Base-by-base conservation (phyloP, 1,140 invertebrate genomes). In the Sitobion miscanthi region DNA sequence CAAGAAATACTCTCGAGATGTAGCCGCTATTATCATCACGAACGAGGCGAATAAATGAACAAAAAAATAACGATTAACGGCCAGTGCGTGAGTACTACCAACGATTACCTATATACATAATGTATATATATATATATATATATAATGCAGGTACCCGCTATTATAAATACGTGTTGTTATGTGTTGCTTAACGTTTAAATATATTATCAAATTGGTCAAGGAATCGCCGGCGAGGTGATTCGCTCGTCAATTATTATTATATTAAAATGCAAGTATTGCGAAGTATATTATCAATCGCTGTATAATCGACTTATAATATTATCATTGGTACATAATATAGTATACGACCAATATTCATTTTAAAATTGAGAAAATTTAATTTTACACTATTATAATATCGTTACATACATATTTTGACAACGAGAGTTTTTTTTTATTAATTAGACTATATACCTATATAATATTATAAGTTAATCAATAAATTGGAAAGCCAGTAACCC, bases 171-270 rank as follows among this genome's bases (percentile, higher is more conserved):
- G 9, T 25, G 42, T 23, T 23, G 35, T 42, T 85, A 85, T 85
- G 35, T 85, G 82, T 85, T 47, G 85, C 85, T 87, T 30, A 87
- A 87, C 14, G 7, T 47, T 87, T 87, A 47, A 87, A 21, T 85
- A 85, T 45, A 83, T 85, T 85, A 87, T 45, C 86, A 49, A n/a
- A n/a, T 49, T 49, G 45, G 86, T 87, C 86, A 87, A 87, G 45
- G 45, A 87, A 87, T 49, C 25, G 30, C 7, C 0, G 45, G 2
- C 86, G 45, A 49, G 47, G 86, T 49, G 86, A 49, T 49, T 87
- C 30, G 45, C 14, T 87, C 45, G 47, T 85, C 35, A 85, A 85
- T 85, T 77, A 77, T 62, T 83, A 82, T 23, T 5, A 20, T 38
- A 83, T 83, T 38, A n/a, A 38, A 35, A 21, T 21, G 69, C 69